These are phyloP conservation scores for Nephrotoma flavescens DNA, from an alignment of 2,888 invertebrate genomes.

Conservation along the genomic window DNA sequence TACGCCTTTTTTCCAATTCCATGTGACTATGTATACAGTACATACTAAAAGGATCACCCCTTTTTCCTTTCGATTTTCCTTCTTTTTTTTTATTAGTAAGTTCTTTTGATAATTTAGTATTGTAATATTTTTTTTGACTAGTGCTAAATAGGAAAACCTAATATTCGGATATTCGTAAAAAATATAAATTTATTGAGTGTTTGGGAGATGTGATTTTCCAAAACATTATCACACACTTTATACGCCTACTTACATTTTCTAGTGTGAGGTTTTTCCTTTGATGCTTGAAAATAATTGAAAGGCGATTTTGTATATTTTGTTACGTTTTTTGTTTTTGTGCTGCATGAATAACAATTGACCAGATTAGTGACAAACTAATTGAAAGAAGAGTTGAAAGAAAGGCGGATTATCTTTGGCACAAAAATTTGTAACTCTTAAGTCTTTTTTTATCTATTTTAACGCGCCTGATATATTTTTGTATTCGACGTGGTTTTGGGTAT, in stretches of 20 bases:
- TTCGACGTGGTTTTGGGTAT: background rate
- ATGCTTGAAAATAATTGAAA: background rate
- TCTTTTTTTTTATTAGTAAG: background rate
- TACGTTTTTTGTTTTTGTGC: background rate
- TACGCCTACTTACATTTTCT: background rate
- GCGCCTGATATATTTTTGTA: background rate
- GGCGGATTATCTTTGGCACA: background rate
- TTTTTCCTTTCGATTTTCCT: too few species aligned
- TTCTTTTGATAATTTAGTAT: background rate
- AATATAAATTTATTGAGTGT: background rate
- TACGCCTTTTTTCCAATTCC: background rate
- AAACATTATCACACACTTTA: background rate
- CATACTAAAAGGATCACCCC: background rate
- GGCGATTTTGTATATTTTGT: background rate
- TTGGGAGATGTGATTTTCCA: background rate
- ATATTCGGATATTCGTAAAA: background rate
- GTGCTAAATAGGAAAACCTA: background rate
- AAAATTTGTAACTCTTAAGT: background rate
- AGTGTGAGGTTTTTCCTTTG: background rate
- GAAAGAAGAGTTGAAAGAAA: background rate
- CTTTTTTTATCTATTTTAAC: background rate
- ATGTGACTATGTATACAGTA: background rate
- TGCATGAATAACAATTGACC: background rate
- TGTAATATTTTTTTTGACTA: background rate
- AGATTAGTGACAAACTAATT: background rate